phyloP scores from a whole-genome alignment of 2,888 invertebrate species.

The Eudemis profundana region DNA sequence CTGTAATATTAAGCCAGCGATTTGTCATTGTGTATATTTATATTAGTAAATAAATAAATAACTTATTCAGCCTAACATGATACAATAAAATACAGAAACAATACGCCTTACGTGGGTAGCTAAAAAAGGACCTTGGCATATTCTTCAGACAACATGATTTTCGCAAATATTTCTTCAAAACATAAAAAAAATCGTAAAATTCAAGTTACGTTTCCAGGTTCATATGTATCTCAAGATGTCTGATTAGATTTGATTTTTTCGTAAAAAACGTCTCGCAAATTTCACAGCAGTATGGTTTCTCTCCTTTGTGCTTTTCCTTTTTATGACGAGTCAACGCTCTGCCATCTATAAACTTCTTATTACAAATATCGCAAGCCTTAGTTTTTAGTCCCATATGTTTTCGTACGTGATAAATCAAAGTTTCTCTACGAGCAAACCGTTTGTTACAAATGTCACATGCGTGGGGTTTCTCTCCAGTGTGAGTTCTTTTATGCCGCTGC shows the following conservation, averaged over 20 bases:
- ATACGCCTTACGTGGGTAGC: no score
- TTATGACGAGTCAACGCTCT: neutral
- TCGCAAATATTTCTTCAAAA: no score
- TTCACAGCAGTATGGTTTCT: neutral
- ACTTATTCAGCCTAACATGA: no score
- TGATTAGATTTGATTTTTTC: neutral
- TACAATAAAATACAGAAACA: no score
- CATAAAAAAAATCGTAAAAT: no score
- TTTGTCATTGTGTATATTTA: no score
- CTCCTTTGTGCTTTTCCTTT: neutral
- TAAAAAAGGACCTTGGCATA: no score
- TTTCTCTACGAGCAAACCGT: slow-evolving; percentile 1
- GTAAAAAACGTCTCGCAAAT: neutral
- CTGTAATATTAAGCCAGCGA: no score
- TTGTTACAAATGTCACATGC: slow-evolving; percentile 12
- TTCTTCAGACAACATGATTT: no score
- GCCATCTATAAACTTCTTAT: neutral
- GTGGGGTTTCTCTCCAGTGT: slow-evolving; percentile 9
- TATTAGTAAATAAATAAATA: no score
- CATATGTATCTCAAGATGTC: neutral
- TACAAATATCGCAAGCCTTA: neutral
- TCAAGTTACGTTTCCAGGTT: neutral
- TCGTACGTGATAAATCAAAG: slow-evolving; percentile 7
- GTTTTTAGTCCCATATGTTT: slow-evolving; percentile 5
- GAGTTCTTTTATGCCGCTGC: slow-evolving; percentile 7